Conservation (phyloP, 2,888 invertebrate genomes). For the Cordilura impudica region DNA sequence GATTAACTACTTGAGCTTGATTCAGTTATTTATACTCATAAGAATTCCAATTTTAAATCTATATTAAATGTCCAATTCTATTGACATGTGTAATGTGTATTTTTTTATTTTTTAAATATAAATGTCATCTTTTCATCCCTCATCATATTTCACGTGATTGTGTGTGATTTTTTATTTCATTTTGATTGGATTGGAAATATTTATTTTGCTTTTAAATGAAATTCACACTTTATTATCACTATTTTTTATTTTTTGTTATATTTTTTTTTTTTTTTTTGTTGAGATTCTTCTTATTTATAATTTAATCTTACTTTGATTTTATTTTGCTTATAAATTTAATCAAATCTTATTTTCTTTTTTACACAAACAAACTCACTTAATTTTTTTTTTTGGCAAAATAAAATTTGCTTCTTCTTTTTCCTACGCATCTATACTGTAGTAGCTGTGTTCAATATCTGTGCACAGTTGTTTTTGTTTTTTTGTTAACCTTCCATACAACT, state of each 20-base stretch:
- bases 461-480: slow-evolving; percentile 19
- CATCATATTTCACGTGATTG: slow-evolving; percentile 21
- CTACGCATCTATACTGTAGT: slow-evolving; percentile 26
- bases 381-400: not conserved
- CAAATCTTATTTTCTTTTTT: not conserved
- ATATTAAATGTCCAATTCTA: not conserved
- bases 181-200: not conserved
- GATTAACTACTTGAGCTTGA: too few relatives aligned
- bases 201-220: not conserved
- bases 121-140: not conserved
- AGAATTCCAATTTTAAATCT: not conserved
- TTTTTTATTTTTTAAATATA: too few relatives aligned
- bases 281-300: not conserved
- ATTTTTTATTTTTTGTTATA: not conserved
- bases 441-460: slow-evolving; percentile 13
- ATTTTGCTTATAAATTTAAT: not conserved
- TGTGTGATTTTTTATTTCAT: not conserved
- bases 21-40: not conserved
- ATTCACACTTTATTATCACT: not conserved
- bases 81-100: too few relatives aligned
- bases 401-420: slow-evolving; percentile 6
- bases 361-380: slow-evolving; percentile 7
- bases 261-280: not conserved
- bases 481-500: slow-evolving; percentile 6
- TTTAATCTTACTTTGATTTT: not conserved